phyloP scores from a whole-genome alignment of 2,888 invertebrate species.

The Pandemis cinnamomeana region DNA sequence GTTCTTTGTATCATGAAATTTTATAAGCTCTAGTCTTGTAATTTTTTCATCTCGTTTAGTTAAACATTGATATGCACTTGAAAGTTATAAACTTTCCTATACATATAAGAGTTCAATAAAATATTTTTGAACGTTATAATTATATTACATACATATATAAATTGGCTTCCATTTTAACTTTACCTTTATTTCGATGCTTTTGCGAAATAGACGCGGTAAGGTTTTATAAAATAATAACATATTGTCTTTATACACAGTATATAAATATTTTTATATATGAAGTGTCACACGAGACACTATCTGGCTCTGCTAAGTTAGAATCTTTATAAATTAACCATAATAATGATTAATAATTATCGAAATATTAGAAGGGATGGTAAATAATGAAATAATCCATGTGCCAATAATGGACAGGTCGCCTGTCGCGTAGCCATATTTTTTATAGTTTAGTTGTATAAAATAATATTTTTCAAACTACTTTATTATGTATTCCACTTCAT shows the following conservation, averaged over 20 bases:
- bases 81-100: conserved; percentile 33
- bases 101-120: conserved; percentile 20
- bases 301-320: conserved; percentile 50
- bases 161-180: conserved; percentile 58
- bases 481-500: conserved; percentile 76
- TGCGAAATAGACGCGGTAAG: conserved; percentile 71
- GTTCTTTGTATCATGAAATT: conserved; percentile 20
- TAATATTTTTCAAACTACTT: conserved; percentile 70
- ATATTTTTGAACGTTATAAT: conserved; percentile 46
- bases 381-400: conserved; percentile 73
- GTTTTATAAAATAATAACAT: conserved; percentile 54
- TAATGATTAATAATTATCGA: conserved; percentile 38
- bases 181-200: conserved; percentile 70
- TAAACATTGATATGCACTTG: conserved; percentile 21
- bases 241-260: conserved; percentile 75
- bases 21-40: conserved; percentile 37
- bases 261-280: conserved; percentile 79
- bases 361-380: conserved; percentile 50
- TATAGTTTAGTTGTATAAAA: conserved; percentile 72
- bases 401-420: conserved; percentile 70
- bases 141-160: conserved; percentile 34
- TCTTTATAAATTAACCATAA: conserved; percentile 24
- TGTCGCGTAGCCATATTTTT: conserved; percentile 81
- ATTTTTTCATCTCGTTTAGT: conserved; percentile 21
- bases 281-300: conserved; percentile 71